Evolutionary conservation across 2,113 vertebrate species (phyloP).

Genomic region (Camelus dromedarius): DNA sequence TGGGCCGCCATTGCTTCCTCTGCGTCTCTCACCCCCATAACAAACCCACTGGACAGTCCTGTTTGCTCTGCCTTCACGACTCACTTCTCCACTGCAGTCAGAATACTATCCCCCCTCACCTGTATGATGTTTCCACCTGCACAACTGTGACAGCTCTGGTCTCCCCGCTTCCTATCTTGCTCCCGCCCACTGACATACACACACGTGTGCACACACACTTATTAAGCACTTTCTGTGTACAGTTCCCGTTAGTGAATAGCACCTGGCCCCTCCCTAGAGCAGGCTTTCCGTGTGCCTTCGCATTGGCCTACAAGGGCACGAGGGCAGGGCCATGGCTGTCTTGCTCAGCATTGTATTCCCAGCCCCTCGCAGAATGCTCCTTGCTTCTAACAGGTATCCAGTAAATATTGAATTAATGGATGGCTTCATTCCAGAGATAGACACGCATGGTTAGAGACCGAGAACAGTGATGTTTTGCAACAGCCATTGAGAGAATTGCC

Average conservation of each 20-base stretch:
- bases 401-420: not conserved
- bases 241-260: slow-evolving; percentile 4
- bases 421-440: not conserved
- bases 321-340: not conserved
- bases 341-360: not conserved
- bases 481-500: not conserved
- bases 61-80: not conserved
- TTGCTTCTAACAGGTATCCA: not conserved
- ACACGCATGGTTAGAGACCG: not conserved
- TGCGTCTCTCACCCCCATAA: not conserved
- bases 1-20: not conserved
- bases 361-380: not conserved
- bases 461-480: not conserved
- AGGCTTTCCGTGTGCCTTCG: not conserved
- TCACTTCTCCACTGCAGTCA: not conserved
- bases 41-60: not conserved
- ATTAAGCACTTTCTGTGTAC: not conserved
- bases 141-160: not conserved
- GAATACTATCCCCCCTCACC: not conserved
- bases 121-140: not conserved
- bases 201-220: not conserved
- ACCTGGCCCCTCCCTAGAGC: not conserved
- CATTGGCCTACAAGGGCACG: not conserved
- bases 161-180: not conserved
- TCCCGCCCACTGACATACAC: not conserved